Evolutionary conservation across 1,140 invertebrate genomes (phyloP).

Genomic region (Calliphora vicina): DNA sequence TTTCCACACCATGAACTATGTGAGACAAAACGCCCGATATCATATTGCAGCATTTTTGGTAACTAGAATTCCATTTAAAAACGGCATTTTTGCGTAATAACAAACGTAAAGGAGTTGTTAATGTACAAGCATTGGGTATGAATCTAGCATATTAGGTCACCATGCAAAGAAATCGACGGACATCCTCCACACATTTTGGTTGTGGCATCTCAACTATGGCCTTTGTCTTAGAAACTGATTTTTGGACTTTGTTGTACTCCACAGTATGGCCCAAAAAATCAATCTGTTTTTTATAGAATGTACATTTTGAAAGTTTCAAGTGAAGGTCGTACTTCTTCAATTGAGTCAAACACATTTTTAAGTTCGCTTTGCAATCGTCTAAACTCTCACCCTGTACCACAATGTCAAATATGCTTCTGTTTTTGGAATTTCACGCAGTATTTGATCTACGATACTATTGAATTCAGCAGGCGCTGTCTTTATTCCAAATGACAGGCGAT

Average conservation of each 20-base stretch:
- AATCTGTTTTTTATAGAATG: constrained; percentile 41
- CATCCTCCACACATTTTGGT: constrained; percentile 38
- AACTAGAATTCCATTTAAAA: constrained; percentile 7
- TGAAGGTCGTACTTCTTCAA: constrained; percentile 32
- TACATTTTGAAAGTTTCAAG: constrained; percentile 39
- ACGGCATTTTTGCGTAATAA: background rate
- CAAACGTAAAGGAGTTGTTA: constrained; percentile 42
- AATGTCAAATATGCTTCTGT: constrained; percentile 33
- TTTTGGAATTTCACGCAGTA: background rate
- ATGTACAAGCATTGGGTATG: constrained; percentile 43
- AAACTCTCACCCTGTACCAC: background rate
- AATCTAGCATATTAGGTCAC: constrained; percentile 45
- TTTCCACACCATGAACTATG: constrained; percentile 46
- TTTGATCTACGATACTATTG: constrained; percentile 5
- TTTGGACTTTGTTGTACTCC: background rate
- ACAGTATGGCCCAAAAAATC: constrained; percentile 40
- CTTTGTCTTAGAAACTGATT: constrained; percentile 39
- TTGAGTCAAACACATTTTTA: constrained; percentile 8
- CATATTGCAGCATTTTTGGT: constrained; percentile 10
- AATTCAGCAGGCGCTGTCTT: background rate
- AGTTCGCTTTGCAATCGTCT: background rate
- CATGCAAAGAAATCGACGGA: constrained; percentile 40
- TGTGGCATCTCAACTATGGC: constrained; percentile 43
- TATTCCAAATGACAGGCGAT: background rate
- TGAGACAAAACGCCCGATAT: constrained; percentile 48